Conservation (phyloP, 1,140 invertebrate genomes). For the Drosophila quadrilineata region DNA sequence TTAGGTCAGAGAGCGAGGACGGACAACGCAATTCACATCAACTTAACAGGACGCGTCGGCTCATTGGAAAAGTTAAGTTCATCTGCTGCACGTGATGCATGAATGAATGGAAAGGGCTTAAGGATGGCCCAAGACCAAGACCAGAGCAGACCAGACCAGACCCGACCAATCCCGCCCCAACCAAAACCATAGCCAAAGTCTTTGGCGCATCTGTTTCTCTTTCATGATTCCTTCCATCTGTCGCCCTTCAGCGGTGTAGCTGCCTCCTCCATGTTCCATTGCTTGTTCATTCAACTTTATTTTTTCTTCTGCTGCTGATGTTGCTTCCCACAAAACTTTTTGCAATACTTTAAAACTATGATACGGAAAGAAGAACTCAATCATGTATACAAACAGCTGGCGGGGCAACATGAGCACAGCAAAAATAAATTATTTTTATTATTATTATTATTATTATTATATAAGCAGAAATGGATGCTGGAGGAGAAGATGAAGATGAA, state of each 20-base stretch:
- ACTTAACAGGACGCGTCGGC: slow-evolving; percentile 43
- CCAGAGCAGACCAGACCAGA: too few relatives aligned
- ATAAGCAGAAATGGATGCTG: too few relatives aligned
- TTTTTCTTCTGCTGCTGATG: too few relatives aligned
- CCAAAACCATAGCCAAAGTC: background rate
- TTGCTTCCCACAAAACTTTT: slow-evolving; percentile 28
- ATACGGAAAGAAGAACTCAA: slow-evolving; percentile 38
- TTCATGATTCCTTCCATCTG: background rate
- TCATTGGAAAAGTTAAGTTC: slow-evolving; percentile 57
- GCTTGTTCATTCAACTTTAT: background rate
- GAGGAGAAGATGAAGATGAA: too few relatives aligned
- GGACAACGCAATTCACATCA: slow-evolving; percentile 41
- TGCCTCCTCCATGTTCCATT: background rate
- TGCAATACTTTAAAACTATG: slow-evolving; percentile 30
- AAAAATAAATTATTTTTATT: slow-evolving; percentile 26
- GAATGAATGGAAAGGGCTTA: slow-evolving; percentile 6
- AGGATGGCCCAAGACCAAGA: background rate
- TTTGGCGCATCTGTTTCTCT: background rate
- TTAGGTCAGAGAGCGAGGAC: background rate
- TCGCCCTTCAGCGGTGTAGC: background rate
- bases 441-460: too few relatives aligned
- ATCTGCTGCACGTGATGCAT: slow-evolving; percentile 52
- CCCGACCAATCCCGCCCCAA: too few relatives aligned
- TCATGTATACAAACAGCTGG: slow-evolving; percentile 42
- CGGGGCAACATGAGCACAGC: background rate